phyloP scores from a whole-genome alignment of 2,888 invertebrate species.

The Nomada goodeniana region DNA sequence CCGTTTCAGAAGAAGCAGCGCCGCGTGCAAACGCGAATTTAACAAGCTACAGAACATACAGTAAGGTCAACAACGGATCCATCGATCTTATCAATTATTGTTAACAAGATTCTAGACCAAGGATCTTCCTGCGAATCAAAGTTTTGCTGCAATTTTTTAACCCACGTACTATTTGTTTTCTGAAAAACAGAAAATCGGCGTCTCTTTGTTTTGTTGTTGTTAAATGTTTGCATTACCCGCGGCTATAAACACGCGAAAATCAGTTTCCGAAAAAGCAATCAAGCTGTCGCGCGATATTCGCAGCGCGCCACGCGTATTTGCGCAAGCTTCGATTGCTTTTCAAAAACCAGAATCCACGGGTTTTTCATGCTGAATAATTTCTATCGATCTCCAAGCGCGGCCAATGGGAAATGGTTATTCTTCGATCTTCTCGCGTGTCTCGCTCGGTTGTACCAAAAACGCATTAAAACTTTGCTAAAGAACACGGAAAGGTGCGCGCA shows the following conservation, averaged over 20 bases:
- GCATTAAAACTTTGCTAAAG: too few relatives aligned
- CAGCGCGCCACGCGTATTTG: background rate
- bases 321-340: background rate
- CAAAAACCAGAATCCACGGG: background rate
- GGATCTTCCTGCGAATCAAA: too few relatives aligned
- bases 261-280: constrained; percentile 4
- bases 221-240: background rate
- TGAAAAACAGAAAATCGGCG: background rate
- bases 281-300: background rate
- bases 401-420: background rate
- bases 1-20: background rate
- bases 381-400: background rate
- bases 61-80: too few relatives aligned
- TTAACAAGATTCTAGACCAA: too few relatives aligned
- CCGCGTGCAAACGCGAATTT: background rate
- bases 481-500: too few relatives aligned
- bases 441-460: background rate
- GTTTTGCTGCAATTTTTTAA: background rate
- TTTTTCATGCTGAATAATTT: background rate
- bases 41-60: too few relatives aligned
- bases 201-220: background rate
- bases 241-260: background rate
- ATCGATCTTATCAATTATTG: too few relatives aligned
- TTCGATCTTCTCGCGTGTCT: background rate
- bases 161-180: background rate